phyloP scores from a whole-genome alignment of 2,797 vertebrate genomes.

The Potorous gilbertii region DNA sequence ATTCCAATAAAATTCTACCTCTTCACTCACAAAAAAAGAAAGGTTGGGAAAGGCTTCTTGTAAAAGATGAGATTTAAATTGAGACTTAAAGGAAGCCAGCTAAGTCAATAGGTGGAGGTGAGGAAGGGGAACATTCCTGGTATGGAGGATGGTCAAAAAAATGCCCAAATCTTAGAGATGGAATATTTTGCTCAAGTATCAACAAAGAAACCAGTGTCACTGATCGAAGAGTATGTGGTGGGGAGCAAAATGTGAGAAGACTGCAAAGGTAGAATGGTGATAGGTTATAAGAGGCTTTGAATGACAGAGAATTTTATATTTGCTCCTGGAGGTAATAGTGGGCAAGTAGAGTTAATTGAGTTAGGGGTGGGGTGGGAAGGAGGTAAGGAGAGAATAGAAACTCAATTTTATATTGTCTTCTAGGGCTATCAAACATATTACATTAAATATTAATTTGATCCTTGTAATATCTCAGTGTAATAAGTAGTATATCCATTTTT shows the following conservation, averaged over 20 bases:
- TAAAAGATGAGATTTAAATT: neutral
- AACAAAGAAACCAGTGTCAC: neutral
- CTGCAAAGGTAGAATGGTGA: neutral
- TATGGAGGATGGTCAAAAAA: neutral
- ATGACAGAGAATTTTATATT: neutral
- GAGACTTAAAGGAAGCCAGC: neutral
- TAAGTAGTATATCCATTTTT: neutral
- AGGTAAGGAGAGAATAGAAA: neutral
- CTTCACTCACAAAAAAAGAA: slow-evolving; percentile 77
- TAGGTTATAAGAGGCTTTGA: neutral
- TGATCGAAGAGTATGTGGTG: neutral
- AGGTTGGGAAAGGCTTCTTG: neutral
- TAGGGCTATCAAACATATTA: neutral
- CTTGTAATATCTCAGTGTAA: neutral
- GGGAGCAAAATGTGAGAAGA: neutral
- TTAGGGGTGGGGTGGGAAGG: neutral
- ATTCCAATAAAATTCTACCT: slow-evolving; percentile 90
- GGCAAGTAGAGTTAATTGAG: neutral
- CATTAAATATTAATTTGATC: neutral
- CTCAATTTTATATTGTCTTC: neutral
- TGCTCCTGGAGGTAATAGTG: neutral
- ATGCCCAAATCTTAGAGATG: neutral
- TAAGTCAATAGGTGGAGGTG: neutral
- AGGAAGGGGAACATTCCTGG: neutral
- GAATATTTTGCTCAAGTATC: neutral